A percentile compares a stretch with the other conserved stretches of the same genome.
These are phyloP conservation scores for Lochmaea capreae DNA, from an alignment of 2,888 invertebrate genomes.

Conservation along the genomic window DNA sequence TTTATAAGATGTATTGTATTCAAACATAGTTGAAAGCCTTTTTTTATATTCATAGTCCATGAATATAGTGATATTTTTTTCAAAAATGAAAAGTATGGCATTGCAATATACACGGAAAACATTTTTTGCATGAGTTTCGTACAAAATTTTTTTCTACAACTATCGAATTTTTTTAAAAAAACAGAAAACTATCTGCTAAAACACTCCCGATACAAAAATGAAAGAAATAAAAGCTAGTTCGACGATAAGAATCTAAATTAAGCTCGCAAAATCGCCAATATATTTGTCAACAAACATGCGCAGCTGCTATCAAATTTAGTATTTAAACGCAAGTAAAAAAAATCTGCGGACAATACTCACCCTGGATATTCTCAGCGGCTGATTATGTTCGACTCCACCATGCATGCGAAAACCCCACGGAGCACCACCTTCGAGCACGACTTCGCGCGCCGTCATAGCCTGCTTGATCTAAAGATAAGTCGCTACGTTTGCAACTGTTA, in stretches of 20 bases:
- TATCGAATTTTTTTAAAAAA: too few species aligned
- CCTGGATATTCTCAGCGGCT: constrained; percentile 83
- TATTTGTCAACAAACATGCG: constrained; percentile 11
- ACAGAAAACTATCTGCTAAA: too few species aligned
- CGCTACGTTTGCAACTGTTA: constrained; percentile 6
- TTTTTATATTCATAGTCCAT: too few species aligned
- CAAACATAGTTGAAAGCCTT: too few species aligned
- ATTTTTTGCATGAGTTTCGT: too few species aligned
- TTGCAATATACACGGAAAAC: too few species aligned
- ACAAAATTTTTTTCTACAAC: too few species aligned
- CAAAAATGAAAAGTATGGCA: too few species aligned
- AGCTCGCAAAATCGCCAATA: background rate
- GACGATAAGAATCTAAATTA: constrained; percentile 1
- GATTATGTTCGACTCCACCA: constrained; percentile 83
- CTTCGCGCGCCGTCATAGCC: constrained; percentile 77
- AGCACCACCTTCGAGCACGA: constrained; percentile 82
- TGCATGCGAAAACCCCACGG: constrained; percentile 93
- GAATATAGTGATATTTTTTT: too few species aligned
- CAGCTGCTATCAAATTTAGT: background rate
- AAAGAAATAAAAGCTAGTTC: background rate
- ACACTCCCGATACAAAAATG: background rate
- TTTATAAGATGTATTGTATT: too few species aligned
- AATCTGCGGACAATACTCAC: constrained; percentile 67
- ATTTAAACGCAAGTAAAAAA: background rate
- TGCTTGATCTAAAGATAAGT: constrained; percentile 34